phyloP scores from a whole-genome alignment of 2,113 vertebrate genomes.

The Hoplias malabaricus region DNA sequence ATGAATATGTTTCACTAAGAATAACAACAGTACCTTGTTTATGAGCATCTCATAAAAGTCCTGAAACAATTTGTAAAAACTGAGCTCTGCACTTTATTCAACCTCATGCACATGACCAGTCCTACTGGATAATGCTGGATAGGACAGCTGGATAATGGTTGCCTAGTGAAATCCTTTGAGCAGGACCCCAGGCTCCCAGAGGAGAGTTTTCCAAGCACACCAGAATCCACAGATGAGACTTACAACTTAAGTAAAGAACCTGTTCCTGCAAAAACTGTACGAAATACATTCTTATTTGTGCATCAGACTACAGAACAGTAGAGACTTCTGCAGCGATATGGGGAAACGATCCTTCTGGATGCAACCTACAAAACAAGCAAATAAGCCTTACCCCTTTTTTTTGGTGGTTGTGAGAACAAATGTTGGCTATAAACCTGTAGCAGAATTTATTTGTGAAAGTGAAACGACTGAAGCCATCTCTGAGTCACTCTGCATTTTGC shows the following conservation, averaged over 20 bases:
- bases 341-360: conserved; percentile 1
- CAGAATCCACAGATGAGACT: neutral
- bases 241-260: neutral
- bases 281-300: conserved; percentile 4
- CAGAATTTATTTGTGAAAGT: conserved; percentile 10
- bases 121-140: no score
- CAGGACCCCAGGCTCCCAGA: no score
- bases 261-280: no score
- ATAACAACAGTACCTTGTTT: conserved; percentile 4
- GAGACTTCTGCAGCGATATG: neutral
- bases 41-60: neutral
- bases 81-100: neutral
- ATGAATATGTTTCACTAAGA: conserved; percentile 15
- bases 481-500: neutral
- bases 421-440: neutral
- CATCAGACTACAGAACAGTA: neutral
- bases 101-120: neutral
- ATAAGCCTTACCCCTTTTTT: neutral
- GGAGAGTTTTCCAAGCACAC: neutral
- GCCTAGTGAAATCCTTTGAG: no score
- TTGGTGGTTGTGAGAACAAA: no score
- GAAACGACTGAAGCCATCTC: neutral
- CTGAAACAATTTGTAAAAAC: neutral
- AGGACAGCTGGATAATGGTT: no score
- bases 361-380: neutral